Evolutionary conservation across 2,113 vertebrate species (phyloP).

Genomic region (Nothocercus nigrocapillus): DNA sequence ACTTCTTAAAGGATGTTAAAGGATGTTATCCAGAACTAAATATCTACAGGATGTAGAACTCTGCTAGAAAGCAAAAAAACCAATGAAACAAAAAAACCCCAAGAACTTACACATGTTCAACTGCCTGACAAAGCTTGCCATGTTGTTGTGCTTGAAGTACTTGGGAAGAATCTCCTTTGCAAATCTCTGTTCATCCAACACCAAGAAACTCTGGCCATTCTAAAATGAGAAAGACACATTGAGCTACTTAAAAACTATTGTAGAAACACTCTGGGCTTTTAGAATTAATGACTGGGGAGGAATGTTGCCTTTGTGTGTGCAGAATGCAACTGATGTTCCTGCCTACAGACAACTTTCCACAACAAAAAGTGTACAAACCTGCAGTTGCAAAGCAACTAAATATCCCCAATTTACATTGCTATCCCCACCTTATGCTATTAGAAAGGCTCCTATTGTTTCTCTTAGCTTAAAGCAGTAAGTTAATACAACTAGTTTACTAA

Average conservation of each 20-base stretch:
- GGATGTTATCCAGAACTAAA: not conserved
- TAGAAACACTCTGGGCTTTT: not conserved
- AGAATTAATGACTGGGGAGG: constrained; percentile 42
- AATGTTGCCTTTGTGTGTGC: constrained; percentile 26
- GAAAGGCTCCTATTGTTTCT: not conserved
- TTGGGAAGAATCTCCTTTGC: constrained; percentile 97
- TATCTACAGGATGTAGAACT: not conserved
- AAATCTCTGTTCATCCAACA: constrained; percentile 94
- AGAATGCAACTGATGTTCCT: not conserved
- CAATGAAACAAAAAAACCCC: no score
- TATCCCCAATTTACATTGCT: not conserved
- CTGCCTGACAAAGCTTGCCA: constrained; percentile 97
- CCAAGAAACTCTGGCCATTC: constrained; percentile 97
- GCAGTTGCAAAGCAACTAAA: not conserved
- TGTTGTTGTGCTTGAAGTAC: constrained; percentile 99
- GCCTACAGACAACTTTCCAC: constrained; percentile 3
- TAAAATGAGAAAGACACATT: constrained; percentile 48
- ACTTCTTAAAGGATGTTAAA: not conserved
- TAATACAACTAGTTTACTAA: not conserved
- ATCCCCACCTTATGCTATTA: not conserved
- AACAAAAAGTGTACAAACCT: not conserved
- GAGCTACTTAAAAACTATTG: not conserved
- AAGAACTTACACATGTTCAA: constrained; percentile 95
- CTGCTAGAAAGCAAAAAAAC: not conserved
- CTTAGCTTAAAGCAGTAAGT: not conserved